Percentiles rank a stretch among this genome's conserved stretches.
These are phyloP conservation scores for Ptilodon capucinus DNA, from an alignment of 2,888 invertebrate genomes.

Conservation along the genomic window DNA sequence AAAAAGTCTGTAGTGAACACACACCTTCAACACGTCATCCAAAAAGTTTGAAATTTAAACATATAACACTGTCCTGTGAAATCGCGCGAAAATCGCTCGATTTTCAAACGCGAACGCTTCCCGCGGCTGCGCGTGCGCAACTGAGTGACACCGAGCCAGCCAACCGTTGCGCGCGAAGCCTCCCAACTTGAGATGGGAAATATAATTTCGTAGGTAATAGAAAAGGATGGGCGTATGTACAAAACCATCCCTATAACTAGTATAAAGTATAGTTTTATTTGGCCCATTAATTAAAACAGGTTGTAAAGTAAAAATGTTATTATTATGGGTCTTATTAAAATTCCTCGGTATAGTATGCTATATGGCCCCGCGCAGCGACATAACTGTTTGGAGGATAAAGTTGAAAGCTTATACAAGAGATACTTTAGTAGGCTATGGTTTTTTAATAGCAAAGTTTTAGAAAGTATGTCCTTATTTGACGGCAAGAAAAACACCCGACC, in stretches of 20 bases:
- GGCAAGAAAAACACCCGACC: no score
- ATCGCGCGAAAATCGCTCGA: constrained; percentile 59
- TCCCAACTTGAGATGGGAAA: constrained; percentile 44
- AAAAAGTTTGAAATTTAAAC: constrained; percentile 33
- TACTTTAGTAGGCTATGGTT: no score
- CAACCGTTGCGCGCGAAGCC: constrained; percentile 50
- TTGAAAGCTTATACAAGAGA: no score
- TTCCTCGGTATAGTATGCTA: constrained; percentile 26
- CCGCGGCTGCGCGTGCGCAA: constrained; percentile 69
- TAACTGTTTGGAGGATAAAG: background rate
- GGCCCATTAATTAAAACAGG: constrained; percentile 52
- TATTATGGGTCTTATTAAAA: constrained; percentile 42
- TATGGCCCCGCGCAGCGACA: background rate
- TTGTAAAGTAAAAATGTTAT: constrained; percentile 41
- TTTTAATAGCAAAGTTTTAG: no score
- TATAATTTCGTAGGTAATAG: constrained; percentile 22
- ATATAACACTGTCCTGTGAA: constrained; percentile 32
- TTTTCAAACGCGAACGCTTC: constrained; percentile 59
- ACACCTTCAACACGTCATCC: constrained; percentile 37
- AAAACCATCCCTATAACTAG: constrained; percentile 54
- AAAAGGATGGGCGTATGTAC: constrained; percentile 36
- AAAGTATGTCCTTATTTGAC: no score
- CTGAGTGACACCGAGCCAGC: constrained; percentile 61
- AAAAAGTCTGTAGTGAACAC: constrained; percentile 13
- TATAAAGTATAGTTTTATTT: constrained; percentile 39